These are phyloP conservation scores for Standfussiana lucernea DNA, from an alignment of 2,888 invertebrate species.

Conservation along the genomic window DNA sequence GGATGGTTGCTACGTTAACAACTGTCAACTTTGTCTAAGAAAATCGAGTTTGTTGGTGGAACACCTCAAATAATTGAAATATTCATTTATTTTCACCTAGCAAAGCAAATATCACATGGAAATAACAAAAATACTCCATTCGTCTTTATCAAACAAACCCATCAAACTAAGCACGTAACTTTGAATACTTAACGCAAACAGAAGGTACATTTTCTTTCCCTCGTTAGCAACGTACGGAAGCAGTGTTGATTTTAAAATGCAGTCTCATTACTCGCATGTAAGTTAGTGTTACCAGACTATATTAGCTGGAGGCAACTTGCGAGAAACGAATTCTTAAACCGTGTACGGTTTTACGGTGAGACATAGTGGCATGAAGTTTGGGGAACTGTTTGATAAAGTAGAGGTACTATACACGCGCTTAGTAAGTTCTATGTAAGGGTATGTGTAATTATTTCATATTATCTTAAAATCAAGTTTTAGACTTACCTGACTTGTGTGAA, in stretches of 20 bases:
- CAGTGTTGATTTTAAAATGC: constrained; percentile 65
- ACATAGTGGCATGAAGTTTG: constrained; percentile 36
- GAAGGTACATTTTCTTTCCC: constrained; percentile 39
- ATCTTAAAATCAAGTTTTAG: not conserved
- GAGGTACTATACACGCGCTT: not conserved
- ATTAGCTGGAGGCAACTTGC: constrained; percentile 65
- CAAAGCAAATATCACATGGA: not conserved
- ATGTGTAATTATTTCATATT: not conserved
- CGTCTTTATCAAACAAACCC: not conserved
- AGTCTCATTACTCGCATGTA: constrained; percentile 66
- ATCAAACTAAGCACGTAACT: constrained; percentile 21
- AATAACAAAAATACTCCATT: not conserved
- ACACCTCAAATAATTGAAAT: not conserved
- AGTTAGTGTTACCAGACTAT: constrained; percentile 66
- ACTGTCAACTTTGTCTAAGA: not conserved
- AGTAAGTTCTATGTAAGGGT: not conserved
- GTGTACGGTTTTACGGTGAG: constrained; percentile 45
- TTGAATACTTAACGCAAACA: constrained; percentile 32
- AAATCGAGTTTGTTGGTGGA: not conserved
- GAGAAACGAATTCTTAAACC: constrained; percentile 70
- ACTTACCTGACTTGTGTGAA: not conserved
- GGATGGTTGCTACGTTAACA: not conserved
- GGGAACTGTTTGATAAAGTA: not conserved
- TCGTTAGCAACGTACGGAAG: constrained; percentile 21
- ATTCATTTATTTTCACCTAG: not conserved